phyloP scores from a whole-genome alignment of 2,113 vertebrate genomes.

The Podarcis muralis region DNA sequence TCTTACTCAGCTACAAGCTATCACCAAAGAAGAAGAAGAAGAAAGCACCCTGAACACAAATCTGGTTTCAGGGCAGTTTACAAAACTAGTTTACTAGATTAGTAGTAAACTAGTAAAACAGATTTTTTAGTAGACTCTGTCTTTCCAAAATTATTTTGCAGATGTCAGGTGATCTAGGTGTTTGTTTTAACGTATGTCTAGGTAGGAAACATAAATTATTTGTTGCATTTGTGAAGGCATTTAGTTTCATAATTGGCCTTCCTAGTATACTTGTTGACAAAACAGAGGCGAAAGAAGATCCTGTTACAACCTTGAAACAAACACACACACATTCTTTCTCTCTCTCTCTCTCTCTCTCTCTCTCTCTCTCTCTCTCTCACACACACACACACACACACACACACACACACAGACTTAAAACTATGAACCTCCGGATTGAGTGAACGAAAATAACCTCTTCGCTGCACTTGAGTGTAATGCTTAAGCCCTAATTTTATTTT shows the following conservation, averaged over 20 bases:
- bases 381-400: neutral
- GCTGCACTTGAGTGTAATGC: neutral
- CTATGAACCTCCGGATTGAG: neutral
- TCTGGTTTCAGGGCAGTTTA: neutral
- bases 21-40: too few species aligned
- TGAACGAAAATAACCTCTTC: slow-evolving; percentile 17
- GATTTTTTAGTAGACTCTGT: neutral
- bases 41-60: neutral
- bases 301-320: slow-evolving; percentile 10
- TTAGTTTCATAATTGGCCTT: neutral
- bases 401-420: slow-evolving; percentile 5
- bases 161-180: neutral
- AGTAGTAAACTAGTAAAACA: neutral
- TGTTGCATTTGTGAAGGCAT: neutral
- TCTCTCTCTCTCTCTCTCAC: too few species aligned
- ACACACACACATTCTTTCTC: neutral
- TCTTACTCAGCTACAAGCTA: too few species aligned
- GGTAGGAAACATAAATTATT: neutral
- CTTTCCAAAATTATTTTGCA: neutral
- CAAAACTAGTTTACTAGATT: neutral
- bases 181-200: neutral
- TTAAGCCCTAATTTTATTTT: slow-evolving; percentile 49
- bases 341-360: too few species aligned
- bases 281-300: neutral
- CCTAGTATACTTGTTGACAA: neutral